Percentiles rank a stretch among this genome's conserved stretches.
Evolutionary conservation across 2,797 vertebrate species (phyloP).

Genomic region (Tragelaphus eurycerus): DNA sequence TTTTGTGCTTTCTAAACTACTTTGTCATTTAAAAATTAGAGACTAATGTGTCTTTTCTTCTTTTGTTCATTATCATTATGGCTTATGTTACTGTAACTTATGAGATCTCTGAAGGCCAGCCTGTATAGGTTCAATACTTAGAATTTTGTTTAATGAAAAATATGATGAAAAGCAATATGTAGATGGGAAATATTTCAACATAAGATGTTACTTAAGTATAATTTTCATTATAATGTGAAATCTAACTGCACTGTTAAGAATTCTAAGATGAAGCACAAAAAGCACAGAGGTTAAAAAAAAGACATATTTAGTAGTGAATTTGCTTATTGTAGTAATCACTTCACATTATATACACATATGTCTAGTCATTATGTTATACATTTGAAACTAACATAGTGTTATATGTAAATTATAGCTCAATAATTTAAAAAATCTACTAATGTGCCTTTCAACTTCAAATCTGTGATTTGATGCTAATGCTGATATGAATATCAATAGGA

Average conservation of each 20-base stretch:
- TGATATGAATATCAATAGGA: not conserved
- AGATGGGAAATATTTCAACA: slow-evolving; percentile 38
- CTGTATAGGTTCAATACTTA: not conserved
- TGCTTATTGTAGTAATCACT: not conserved
- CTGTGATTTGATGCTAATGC: not conserved
- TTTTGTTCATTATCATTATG: not conserved
- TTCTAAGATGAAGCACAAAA: not conserved
- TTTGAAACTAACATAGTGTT: not conserved
- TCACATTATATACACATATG: not conserved
- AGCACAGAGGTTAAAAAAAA: not conserved
- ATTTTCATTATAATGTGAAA: slow-evolving; percentile 30
- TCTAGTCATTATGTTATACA: not conserved
- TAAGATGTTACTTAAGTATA: not conserved
- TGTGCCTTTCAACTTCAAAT: slow-evolving; percentile 1
- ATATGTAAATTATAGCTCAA: not conserved
- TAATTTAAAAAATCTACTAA: not conserved
- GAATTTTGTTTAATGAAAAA: slow-evolving; percentile 21
- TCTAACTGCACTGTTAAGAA: not conserved
- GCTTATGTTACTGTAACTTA: slow-evolving; percentile 51
- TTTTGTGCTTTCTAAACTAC: slow-evolving; percentile 2
- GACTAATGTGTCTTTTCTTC: not conserved
- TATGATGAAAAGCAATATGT: not conserved
- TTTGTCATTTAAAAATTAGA: slow-evolving; percentile 19
- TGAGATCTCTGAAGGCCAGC: not conserved
- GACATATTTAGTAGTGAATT: not conserved